phyloP scores from a whole-genome alignment of 2,113 vertebrate species.

The Corvus hawaiiensis region DNA sequence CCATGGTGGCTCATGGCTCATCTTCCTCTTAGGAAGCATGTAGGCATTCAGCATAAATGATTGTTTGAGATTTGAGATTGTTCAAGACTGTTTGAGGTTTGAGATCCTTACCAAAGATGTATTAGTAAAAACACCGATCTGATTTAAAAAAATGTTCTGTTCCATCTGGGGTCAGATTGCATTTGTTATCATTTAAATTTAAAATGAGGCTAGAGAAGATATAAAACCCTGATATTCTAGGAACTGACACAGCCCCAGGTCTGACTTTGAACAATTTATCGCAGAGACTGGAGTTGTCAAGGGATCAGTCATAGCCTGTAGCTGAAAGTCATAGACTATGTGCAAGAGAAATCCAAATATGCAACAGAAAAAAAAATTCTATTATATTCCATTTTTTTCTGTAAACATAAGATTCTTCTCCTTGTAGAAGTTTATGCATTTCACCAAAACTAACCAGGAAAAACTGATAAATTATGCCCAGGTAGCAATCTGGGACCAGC shows the following conservation, averaged over 20 bases:
- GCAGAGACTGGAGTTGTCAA: constrained; percentile 55
- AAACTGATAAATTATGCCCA: neutral
- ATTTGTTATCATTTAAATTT: constrained; percentile 56
- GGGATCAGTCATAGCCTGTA: constrained; percentile 57
- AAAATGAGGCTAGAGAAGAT: constrained; percentile 50
- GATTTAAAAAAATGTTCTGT: neutral
- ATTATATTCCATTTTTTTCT: neutral
- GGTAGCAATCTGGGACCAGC: neutral
- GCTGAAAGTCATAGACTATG: constrained; percentile 21
- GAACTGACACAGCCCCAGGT: constrained; percentile 61
- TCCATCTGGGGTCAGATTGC: neutral
- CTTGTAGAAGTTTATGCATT: neutral
- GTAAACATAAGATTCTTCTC: neutral
- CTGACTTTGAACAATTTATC: constrained; percentile 61
- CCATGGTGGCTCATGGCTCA: neutral
- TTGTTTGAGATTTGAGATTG: neutral
- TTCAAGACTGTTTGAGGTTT: neutral
- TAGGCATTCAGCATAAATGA: neutral
- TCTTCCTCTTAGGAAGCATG: neutral
- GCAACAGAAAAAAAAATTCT: neutral
- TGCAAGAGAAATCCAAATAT: constrained; percentile 22
- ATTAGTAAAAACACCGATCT: neutral
- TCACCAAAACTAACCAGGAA: neutral
- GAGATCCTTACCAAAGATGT: neutral
- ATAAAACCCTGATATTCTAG: constrained; percentile 56